Percentiles rank a stretch among this genome's conserved stretches.
These are phyloP conservation scores for Rhysida immarginata DNA, from an alignment of 1,140 invertebrate species.

Conservation along the genomic window DNA sequence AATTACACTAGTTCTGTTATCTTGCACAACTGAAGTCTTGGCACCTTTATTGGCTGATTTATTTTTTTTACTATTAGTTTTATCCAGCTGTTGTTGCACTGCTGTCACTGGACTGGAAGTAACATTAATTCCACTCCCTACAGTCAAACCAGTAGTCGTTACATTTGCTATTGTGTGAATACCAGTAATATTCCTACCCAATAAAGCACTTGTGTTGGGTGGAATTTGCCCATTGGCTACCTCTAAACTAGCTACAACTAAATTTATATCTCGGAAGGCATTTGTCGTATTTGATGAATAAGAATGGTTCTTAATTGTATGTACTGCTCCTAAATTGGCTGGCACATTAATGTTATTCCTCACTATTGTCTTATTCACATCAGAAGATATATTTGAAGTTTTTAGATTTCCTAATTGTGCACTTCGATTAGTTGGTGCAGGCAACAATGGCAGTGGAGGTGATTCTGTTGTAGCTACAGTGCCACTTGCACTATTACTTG, in stretches of 20 bases:
- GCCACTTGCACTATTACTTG: not conserved
- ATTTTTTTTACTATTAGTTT: not conserved
- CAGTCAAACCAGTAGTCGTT: not conserved
- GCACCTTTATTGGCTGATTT: not conserved
- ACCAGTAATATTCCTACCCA: not conserved
- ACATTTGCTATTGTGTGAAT: not conserved
- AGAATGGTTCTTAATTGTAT: not conserved
- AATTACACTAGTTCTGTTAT: not conserved
- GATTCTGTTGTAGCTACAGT: not conserved
- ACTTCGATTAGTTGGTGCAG: too few species aligned
- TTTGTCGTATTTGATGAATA: not conserved
- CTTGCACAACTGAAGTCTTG: not conserved
- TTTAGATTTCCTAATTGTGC: not conserved
- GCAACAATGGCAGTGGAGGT: not conserved
- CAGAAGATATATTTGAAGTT: not conserved
- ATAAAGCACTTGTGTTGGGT: not conserved
- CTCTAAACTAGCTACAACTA: constrained; percentile 8
- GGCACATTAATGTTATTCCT: not conserved
- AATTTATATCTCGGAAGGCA: constrained; percentile 6
- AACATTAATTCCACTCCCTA: not conserved
- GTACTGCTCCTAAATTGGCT: not conserved
- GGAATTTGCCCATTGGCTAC: constrained; percentile 7
- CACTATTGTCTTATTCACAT: not conserved
- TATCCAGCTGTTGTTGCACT: not conserved
- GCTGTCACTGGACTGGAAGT: not conserved